These are phyloP conservation scores for Margarornis squamiger DNA, from an alignment of 2,797 vertebrate genomes.

Conservation along the genomic window DNA sequence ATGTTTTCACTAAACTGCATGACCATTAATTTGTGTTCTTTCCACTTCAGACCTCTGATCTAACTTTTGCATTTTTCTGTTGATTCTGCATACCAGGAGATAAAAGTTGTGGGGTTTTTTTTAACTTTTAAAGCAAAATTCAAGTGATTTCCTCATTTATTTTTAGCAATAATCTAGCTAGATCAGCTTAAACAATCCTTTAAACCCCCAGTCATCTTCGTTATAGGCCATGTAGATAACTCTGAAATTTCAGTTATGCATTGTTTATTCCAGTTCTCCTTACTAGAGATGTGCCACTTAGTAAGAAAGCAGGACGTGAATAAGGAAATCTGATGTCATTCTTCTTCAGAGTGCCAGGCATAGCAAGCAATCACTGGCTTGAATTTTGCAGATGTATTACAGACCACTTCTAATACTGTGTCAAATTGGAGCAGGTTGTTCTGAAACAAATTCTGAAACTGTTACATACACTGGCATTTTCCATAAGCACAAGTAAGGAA, in stretches of 20 bases:
- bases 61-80: background rate
- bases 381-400: background rate
- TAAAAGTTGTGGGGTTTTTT: rapidly evolving
- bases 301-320: background rate
- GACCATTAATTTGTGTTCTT: background rate
- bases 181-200: background rate
- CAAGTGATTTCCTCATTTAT: background rate
- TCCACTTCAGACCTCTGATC: background rate
- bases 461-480: rapidly evolving
- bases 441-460: background rate
- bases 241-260: background rate
- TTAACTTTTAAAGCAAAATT: background rate
- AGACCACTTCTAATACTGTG: background rate
- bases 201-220: background rate
- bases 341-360: background rate
- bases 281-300: background rate
- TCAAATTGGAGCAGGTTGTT: background rate
- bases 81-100: background rate
- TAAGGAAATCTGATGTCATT: background rate
- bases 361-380: background rate
- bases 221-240: background rate
- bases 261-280: background rate
- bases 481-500: background rate
- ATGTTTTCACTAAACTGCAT: background rate
- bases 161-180: background rate